A percentile compares a stretch with the other conserved stretches of the same genome.
phyloP scores from a whole-genome alignment of 2,888 invertebrate species.

The Conistra vaccinii region DNA sequence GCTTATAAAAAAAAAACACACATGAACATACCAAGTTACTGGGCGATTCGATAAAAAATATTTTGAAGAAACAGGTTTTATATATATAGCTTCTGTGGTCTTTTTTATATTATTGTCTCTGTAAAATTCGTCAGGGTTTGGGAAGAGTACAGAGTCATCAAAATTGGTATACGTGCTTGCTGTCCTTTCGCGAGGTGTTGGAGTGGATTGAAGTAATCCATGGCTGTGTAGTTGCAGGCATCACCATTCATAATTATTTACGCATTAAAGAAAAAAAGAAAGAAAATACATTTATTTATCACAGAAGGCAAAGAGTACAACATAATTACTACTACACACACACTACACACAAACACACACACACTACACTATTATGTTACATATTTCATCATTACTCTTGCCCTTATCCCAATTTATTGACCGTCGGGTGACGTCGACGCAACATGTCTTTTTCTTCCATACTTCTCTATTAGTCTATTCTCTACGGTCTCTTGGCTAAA shows the following conservation, averaged over 20 bases:
- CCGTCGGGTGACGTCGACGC: no score
- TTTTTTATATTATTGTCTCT: background rate
- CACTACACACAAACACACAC: no score
- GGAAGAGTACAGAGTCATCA: background rate
- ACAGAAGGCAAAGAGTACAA: no score
- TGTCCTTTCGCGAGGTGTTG: background rate
- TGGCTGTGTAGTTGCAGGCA: background rate
- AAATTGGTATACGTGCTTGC: background rate
- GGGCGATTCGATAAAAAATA: background rate
- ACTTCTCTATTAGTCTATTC: no score
- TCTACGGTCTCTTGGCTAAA: background rate
- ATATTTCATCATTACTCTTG: background rate
- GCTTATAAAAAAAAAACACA: constrained; percentile 1
- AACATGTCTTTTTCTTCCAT: no score
- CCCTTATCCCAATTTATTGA: no score
- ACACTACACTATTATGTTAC: background rate
- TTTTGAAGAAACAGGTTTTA: constrained; percentile 1
- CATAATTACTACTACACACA: no score
- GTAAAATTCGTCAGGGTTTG: background rate
- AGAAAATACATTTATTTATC: no score
- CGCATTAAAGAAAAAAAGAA: background rate
- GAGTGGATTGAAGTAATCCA: background rate
- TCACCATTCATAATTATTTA: background rate
- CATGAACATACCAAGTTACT: background rate
- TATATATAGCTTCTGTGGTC: background rate